Evolutionary conservation across 2,797 vertebrate species (phyloP), one percentile per base, ranked within the genome.

Genomic region (Hipposideros larvatus): DNA sequence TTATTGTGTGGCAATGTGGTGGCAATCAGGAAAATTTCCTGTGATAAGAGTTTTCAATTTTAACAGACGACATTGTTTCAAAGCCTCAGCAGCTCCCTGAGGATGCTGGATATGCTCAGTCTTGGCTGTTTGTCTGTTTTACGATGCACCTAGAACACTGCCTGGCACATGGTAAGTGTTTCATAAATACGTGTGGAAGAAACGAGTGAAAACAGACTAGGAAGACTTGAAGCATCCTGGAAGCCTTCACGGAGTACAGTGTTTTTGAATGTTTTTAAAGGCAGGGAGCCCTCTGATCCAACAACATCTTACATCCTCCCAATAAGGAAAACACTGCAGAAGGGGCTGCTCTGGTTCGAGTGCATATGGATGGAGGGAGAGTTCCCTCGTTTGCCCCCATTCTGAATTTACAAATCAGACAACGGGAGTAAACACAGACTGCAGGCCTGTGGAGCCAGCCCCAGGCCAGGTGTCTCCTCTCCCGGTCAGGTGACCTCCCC

Each of bases 401-500:
- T 61, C 28, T 24, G 70, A 73, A 53, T 91, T 73, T 46, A 65
- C 73, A 37, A 22, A 55, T 41, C 70, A 61, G 65, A 37, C 78
- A 61, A 51, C 0, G 14, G 19, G 21, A 15, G 51, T 26, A 34
- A 34, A 59, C 11, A 61, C 61, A 19, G 14, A 28, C 24, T 4
- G 11, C 1, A 19, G 74, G 55, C 53, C 16, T 22, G 65, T 8
- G 22, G 46, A 31, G 80, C 28, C 1, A 16, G 21, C 34, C 14
- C 41, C 55, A 34, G 21, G 14, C 10, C 22, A 16, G 7, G 48
- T 3, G 57, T 0, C 11, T 46, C 19, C 57, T 90, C 48, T 31
- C 34, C 26, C 26, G 22, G 14, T 1, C 71, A 4, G 0, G 2
- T 21, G n/a, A 41, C 5, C 24, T 75, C 26, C 70, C 43, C 11